A percentile compares a stretch with the other conserved stretches of the same genome.
Evolutionary conservation across 2,797 vertebrate genomes (phyloP).

Genomic region (Rhinatrema bivittatum): DNA sequence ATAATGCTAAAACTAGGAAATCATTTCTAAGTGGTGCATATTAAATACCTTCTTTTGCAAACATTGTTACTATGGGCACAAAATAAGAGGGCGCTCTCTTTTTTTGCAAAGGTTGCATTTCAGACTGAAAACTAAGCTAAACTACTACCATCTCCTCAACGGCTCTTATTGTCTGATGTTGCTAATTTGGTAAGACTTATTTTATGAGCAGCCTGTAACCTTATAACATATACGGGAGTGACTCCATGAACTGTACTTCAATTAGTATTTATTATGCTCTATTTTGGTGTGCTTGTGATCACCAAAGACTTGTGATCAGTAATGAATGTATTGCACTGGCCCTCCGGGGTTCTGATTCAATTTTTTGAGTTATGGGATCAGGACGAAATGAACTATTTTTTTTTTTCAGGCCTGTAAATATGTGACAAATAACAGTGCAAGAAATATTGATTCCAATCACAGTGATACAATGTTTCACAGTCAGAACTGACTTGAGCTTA

Average conservation of each 20-base stretch:
- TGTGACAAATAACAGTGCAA: slow-evolving; percentile 95
- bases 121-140: too few relatives aligned
- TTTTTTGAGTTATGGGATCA: slow-evolving; percentile 89
- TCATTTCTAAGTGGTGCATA: too few relatives aligned
- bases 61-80: too few relatives aligned
- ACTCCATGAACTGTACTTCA: slow-evolving; percentile 6
- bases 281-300: slow-evolving; percentile 13
- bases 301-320: slow-evolving; percentile 44
- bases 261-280: slow-evolving; percentile 24
- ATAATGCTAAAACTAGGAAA: too few relatives aligned
- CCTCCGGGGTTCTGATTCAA: slow-evolving; percentile 66
- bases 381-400: slow-evolving; percentile 94
- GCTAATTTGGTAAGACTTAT: too few relatives aligned
- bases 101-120: too few relatives aligned
- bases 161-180: too few relatives aligned
- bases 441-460: slow-evolving; percentile 97
- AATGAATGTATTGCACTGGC: slow-evolving; percentile 51
- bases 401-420: slow-evolving; percentile 97
- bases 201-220: too few relatives aligned
- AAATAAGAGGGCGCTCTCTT: too few relatives aligned
- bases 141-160: too few relatives aligned
- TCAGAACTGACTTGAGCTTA: slow-evolving; percentile 61
- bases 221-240: neutral
- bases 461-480: slow-evolving; percentile 87
- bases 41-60: too few relatives aligned